Conservation (phyloP, 2,888 invertebrate species). For the Synanthedon vespiformis region DNA sequence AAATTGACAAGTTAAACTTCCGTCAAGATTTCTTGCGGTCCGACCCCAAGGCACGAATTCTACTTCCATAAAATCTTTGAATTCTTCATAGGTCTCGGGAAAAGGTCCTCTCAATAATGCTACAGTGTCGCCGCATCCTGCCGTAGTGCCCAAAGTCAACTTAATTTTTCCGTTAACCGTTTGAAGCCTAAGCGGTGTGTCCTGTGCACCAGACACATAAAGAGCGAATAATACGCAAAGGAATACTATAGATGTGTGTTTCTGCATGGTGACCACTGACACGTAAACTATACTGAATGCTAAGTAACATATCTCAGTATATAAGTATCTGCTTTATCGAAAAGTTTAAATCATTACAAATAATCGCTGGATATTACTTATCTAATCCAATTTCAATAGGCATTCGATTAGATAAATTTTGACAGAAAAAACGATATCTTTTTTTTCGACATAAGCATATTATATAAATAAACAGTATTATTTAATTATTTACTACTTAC, state of each 20-base stretch:
- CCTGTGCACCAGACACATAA: not conserved
- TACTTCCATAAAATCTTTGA: slow-evolving; percentile 37
- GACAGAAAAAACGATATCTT: too few species aligned
- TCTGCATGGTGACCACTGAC: too few species aligned
- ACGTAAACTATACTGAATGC: too few species aligned
- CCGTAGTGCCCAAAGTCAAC: slow-evolving; percentile 36
- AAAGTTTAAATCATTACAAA: too few species aligned
- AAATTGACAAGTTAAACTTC: slow-evolving; percentile 36
- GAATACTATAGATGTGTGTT: not conserved
- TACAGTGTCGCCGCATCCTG: slow-evolving; percentile 43
- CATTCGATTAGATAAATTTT: too few species aligned
- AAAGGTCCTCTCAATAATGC: slow-evolving; percentile 33
- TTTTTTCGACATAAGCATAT: too few species aligned
- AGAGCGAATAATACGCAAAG: not conserved
- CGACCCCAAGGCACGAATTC: slow-evolving; percentile 60
- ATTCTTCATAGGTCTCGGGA: slow-evolving; percentile 29
- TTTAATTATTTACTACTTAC: too few species aligned
- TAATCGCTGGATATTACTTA: too few species aligned
- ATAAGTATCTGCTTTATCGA: too few species aligned
- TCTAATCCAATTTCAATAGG: too few species aligned
- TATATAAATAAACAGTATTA: too few species aligned
- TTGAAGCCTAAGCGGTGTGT: slow-evolving; percentile 8
- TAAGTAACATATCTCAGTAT: too few species aligned
- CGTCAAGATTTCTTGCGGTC: slow-evolving; percentile 24
- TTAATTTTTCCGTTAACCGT: slow-evolving; percentile 42